Percentiles rank a stretch among this genome's conserved stretches.
These are phyloP conservation scores for Porites evermanni DNA, from an alignment of 92 coral and sea anemone species.

Conservation along the genomic window DNA sequence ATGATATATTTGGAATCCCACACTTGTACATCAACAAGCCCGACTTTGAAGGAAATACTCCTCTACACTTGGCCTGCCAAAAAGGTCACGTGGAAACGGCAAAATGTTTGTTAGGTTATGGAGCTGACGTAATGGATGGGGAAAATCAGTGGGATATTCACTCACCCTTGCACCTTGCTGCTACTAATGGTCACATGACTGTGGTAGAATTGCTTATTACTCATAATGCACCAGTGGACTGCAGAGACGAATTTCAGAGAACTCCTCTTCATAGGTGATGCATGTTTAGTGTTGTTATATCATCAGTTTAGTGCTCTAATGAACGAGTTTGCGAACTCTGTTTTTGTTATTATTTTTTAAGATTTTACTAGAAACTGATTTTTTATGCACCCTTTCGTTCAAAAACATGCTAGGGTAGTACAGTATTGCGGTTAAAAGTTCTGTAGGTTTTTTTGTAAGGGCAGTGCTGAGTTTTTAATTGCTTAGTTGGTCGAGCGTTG, in stretches of 20 bases:
- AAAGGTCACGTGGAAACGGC: conserved; percentile 70
- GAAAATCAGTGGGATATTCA: conserved; percentile 40
- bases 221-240: conserved; percentile 63
- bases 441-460: no score
- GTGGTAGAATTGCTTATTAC: conserved; percentile 66
- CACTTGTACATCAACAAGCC: conserved; percentile 39
- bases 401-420: no score
- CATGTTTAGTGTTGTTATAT: background rate
- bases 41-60: conserved; percentile 69
- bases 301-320: no score
- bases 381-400: no score
- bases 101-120: conserved; percentile 49
- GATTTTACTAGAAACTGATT: no score
- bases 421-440: no score
- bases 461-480: no score
- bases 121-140: conserved; percentile 71
- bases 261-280: conserved; percentile 76
- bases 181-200: conserved; percentile 71
- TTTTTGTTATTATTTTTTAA: background rate
- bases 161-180: conserved; percentile 86
- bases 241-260: conserved; percentile 62
- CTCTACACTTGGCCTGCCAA: conserved; percentile 66
- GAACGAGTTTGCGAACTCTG: background rate
- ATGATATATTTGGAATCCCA: background rate
- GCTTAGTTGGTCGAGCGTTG: no score